These are phyloP conservation scores for Pempheris klunzingeri DNA, from an alignment of 2,797 vertebrate genomes.

Conservation along the genomic window DNA sequence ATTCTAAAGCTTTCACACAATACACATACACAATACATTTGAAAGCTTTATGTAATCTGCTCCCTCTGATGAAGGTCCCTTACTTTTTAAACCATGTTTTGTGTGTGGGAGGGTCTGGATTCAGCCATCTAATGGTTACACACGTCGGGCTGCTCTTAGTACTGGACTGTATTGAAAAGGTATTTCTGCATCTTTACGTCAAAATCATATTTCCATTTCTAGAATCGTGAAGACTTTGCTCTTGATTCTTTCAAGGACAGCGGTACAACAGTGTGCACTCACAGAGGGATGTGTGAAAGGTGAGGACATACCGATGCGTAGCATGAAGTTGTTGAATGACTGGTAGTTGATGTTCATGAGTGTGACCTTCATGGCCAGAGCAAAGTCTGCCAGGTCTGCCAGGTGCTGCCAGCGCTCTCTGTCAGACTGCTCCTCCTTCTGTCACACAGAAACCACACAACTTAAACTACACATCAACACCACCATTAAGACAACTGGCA, in stretches of 20 bases:
- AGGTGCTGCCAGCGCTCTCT: constrained; percentile 95
- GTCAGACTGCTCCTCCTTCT: constrained; percentile 91
- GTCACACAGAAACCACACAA: constrained; percentile 22
- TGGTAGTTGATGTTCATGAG: constrained; percentile 99
- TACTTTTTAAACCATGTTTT: no score
- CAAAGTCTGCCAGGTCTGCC: constrained; percentile 95
- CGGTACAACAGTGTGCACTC: background rate
- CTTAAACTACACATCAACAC: background rate
- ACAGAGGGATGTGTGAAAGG: constrained; percentile 1
- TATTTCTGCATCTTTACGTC: no score
- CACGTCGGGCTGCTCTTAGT: no score
- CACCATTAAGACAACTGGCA: background rate
- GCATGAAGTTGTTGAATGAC: constrained; percentile 99
- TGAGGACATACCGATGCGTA: constrained; percentile 91
- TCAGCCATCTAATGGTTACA: no score
- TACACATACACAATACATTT: no score
- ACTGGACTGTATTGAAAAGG: no score
- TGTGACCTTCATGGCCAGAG: constrained; percentile 96
- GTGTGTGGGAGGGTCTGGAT: no score
- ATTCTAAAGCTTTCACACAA: no score
- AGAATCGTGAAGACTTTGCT: background rate
- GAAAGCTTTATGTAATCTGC: no score
- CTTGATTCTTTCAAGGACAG: background rate
- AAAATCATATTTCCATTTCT: no score
- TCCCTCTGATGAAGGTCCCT: no score